Percentiles rank a stretch among this genome's conserved stretches.
Evolutionary conservation across 2,888 invertebrate genomes (phyloP).

Genomic region (Dyspetes luteomarginatus): DNA sequence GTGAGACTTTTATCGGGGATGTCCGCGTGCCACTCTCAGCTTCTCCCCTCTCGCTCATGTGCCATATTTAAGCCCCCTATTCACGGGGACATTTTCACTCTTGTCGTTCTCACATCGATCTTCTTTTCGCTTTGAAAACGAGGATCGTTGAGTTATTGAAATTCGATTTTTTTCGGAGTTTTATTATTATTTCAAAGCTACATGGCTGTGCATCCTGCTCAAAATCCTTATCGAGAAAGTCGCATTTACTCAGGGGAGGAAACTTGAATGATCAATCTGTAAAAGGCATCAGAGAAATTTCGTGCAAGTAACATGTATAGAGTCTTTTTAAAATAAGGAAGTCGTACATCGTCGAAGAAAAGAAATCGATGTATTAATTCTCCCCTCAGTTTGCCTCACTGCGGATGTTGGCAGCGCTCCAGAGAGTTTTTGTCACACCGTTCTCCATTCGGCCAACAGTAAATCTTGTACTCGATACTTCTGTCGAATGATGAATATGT

Average conservation of each 20-base stretch:
- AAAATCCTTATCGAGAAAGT: background rate
- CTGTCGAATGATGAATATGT: background rate
- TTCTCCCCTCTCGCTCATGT: background rate
- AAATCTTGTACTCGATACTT: no score
- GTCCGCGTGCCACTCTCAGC: slow-evolving; percentile 36
- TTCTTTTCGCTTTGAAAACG: background rate
- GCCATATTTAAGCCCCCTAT: slow-evolving; percentile 37
- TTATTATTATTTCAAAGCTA: background rate
- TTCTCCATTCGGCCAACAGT: no score
- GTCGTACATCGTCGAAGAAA: no score
- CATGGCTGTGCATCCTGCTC: background rate
- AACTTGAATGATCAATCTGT: background rate
- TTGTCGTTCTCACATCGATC: slow-evolving; percentile 1
- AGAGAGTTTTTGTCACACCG: no score
- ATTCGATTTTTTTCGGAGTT: background rate
- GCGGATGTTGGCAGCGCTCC: no score
- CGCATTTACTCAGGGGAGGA: background rate
- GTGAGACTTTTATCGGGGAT: slow-evolving; percentile 58
- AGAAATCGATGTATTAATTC: no score
- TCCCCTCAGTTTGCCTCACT: no score
- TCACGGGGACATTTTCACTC: background rate
- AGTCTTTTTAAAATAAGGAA: no score
- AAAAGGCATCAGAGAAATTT: background rate
- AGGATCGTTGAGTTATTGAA: slow-evolving; percentile 4
- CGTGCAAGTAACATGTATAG: no score